These are phyloP conservation scores for Balanococcus diminutus DNA, from an alignment of 2,888 invertebrate genomes.

Conservation along the genomic window DNA sequence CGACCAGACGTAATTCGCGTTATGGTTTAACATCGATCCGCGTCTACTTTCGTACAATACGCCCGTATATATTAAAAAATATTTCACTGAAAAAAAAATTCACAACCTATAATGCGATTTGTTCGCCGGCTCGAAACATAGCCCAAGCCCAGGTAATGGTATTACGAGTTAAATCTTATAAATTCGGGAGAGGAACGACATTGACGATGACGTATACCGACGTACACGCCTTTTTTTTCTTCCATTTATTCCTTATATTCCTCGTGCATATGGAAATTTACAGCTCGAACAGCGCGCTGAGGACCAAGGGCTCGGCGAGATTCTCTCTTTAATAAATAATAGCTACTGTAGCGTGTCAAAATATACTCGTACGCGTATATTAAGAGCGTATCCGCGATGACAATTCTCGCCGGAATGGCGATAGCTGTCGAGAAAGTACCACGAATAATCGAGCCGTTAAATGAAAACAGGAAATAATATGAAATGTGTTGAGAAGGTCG, in stretches of 20 bases:
- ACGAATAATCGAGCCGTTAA: constrained; percentile 3
- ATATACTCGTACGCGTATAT: not conserved
- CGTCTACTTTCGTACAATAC: not conserved
- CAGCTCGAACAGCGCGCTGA: not conserved
- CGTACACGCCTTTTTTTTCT: not conserved
- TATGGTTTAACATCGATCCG: not conserved
- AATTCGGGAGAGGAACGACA: not conserved
- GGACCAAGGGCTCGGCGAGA: not conserved
- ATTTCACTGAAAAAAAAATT: not conserved
- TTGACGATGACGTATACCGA: not conserved
- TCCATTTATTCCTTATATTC: not conserved
- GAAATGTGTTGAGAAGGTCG: constrained; percentile 27
- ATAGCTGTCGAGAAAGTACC: not conserved
- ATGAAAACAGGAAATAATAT: constrained; percentile 23
- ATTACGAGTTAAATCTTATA: not conserved
- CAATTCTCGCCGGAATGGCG: not conserved
- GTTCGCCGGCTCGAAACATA: not conserved
- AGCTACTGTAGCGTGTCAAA: not conserved
- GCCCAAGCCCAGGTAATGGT: not conserved
- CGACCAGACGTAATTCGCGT: not conserved
- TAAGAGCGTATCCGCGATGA: not conserved
- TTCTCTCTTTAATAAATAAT: not conserved
- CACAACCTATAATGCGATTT: not conserved
- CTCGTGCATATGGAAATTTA: too few species aligned
- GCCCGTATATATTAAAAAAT: constrained; percentile 17